These are phyloP conservation scores for Ylistrum balloti DNA, from an alignment of 1,140 invertebrate genomes.

Conservation along the genomic window DNA sequence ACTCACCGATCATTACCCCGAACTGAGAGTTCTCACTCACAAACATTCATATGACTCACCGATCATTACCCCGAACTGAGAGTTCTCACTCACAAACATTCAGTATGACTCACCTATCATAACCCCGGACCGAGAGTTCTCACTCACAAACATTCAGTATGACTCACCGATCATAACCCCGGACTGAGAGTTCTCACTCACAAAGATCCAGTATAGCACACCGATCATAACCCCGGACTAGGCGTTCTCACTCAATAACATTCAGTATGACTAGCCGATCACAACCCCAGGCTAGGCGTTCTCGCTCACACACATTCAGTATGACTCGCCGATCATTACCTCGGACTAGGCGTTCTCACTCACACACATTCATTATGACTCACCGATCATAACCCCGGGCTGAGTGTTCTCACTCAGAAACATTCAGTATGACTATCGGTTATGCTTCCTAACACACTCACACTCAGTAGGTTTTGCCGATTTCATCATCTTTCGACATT, in stretches of 20 bases:
- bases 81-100: neutral
- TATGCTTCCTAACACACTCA: too few species aligned
- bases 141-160: neutral
- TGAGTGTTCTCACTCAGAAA: neutral
- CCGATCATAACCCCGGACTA: neutral
- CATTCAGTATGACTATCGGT: neutral
- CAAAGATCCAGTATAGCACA: neutral
- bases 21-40: too few species aligned
- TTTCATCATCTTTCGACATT: too few species aligned
- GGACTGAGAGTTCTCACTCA: neutral
- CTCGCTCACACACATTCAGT: neutral
- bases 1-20: too few species aligned
- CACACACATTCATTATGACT: neutral
- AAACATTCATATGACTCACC: neutral
- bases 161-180: neutral
- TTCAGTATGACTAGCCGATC: neutral
- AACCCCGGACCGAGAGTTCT: neutral
- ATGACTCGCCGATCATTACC: neutral
- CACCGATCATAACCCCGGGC: too few species aligned
- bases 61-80: too few species aligned
- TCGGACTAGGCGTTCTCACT: neutral
- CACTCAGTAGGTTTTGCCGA: too few species aligned
- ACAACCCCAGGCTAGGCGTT: neutral
- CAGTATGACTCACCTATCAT: neutral
- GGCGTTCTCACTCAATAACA: too few species aligned